Base-by-base conservation (phyloP, 1,140 invertebrate genomes). In the Drosophila setifemur region DNA sequence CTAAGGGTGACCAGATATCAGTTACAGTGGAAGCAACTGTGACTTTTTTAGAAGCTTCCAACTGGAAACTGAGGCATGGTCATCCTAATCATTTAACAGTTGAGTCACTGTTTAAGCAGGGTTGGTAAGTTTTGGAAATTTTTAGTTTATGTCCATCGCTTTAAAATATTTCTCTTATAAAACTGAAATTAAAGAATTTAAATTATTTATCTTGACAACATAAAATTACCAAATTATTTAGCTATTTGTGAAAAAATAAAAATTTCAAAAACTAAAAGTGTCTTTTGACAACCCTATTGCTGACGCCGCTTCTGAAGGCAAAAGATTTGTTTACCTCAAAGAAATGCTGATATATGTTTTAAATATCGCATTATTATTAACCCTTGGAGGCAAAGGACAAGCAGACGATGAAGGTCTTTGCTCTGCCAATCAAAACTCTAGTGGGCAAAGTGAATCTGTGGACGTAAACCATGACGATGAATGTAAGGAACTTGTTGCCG, bases 271-370 rank as follows among this genome's bases (percentile, higher is more conserved):
- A 6, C 4, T 6, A 0, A n/a, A n/a, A n/a, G n/a, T n/a, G n/a
- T n/a, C n/a, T n/a, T n/a, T 7, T 37, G 37, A 33, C 48, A 78
- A 21, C 45, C 18, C 55, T 31, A 11, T 23, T 23, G 11, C 16
- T 11, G 18, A 44, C 28, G 21, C 49, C 23, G 39, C 12, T 35
- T 7, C 31, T 3, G n/a, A 19, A 21, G 7, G 14, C 2, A 0
- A 35, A 1, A 8, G 21, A 35, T 48, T 70, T 64, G 57, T 74
- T 61, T 70, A 71, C 61, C 8, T 55, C 16, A 35, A 23, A 42
- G 54, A 53, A 61, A 83, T 83, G 78, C 33, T 5, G 3, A 49
- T 14, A 19, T 61, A 57, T 60, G 33, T 45, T 45, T 37, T 78
- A 42, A 40, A 78, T 29, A 11, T 73, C 21, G 4, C 43, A 29